Conservation (phyloP, 1,140 invertebrate genomes). For the Drosophila murphyi region DNA sequence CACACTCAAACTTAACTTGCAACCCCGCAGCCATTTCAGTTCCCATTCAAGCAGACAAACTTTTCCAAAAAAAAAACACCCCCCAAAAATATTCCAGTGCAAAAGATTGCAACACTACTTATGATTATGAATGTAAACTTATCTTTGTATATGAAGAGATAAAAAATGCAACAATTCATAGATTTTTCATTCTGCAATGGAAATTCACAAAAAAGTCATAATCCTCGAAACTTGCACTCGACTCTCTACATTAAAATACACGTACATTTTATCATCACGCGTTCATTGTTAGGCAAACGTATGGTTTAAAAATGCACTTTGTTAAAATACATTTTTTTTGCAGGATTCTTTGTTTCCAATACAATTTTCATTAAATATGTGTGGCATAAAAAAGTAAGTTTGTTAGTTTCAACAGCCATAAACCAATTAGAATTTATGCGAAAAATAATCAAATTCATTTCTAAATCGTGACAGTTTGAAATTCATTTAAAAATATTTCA, state of each 20-base stretch:
- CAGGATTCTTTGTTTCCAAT: too few relatives aligned
- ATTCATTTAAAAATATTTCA: too few relatives aligned
- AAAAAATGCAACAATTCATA: background rate
- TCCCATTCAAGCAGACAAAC: background rate
- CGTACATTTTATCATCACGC: background rate
- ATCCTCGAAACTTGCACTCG: background rate
- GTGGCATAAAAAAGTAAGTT: too few relatives aligned
- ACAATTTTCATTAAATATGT: too few relatives aligned
- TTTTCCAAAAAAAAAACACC: background rate
- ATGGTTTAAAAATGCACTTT: background rate
- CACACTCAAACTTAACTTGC: background rate
- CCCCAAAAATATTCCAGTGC: background rate
- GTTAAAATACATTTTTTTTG: background rate
- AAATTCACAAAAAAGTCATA: background rate
- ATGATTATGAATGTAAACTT: slow-evolving; percentile 1
- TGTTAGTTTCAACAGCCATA: too few relatives aligned
- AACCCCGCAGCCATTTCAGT: background rate
- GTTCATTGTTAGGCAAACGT: background rate
- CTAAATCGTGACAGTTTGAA: too few relatives aligned
- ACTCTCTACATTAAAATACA: background rate
- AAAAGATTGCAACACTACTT: background rate
- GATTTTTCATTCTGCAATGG: too few relatives aligned
- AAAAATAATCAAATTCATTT: too few relatives aligned
- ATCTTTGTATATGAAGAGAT: background rate
- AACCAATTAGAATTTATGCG: too few relatives aligned